Conservation (phyloP, 1,140 invertebrate genomes). For the Littorina saxatilis region DNA sequence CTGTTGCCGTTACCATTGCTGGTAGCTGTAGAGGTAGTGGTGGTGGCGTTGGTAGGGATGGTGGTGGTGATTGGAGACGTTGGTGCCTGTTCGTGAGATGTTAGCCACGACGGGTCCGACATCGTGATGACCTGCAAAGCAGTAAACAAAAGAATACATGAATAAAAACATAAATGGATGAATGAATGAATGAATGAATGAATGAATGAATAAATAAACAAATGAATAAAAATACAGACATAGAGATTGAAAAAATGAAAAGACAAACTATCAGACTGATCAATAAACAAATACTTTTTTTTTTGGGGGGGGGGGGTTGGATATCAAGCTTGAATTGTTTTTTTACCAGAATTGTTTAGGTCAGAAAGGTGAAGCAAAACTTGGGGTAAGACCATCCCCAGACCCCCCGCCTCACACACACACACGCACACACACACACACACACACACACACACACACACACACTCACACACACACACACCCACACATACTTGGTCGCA, state of each 20-base stretch:
- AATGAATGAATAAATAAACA: too few relatives aligned
- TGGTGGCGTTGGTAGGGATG: not conserved
- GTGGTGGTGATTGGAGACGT: too few relatives aligned
- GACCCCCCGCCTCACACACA: not conserved
- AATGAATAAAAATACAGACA: too few relatives aligned
- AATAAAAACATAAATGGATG: too few relatives aligned
- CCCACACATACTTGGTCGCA: not conserved
- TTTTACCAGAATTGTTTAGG: too few relatives aligned
- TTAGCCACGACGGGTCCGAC: not conserved
- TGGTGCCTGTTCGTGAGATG: not conserved
- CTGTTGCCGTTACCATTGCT: not conserved
- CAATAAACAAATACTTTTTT: not conserved
- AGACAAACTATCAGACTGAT: not conserved
- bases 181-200: too few relatives aligned
- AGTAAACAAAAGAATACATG: not conserved
- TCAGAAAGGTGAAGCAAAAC: not conserved
- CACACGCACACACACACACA: not conserved
- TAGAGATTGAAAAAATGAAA: not conserved
- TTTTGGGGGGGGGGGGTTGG: too few relatives aligned
- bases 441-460: constrained; percentile 13
- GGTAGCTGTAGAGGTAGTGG: not conserved
- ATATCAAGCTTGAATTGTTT: too few relatives aligned
- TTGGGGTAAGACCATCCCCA: too few relatives aligned
- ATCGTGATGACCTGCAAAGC: not conserved
- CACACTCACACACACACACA: not conserved